These are phyloP conservation scores for Nycteola revayana DNA, from an alignment of 2,888 invertebrate genomes.

Conservation along the genomic window DNA sequence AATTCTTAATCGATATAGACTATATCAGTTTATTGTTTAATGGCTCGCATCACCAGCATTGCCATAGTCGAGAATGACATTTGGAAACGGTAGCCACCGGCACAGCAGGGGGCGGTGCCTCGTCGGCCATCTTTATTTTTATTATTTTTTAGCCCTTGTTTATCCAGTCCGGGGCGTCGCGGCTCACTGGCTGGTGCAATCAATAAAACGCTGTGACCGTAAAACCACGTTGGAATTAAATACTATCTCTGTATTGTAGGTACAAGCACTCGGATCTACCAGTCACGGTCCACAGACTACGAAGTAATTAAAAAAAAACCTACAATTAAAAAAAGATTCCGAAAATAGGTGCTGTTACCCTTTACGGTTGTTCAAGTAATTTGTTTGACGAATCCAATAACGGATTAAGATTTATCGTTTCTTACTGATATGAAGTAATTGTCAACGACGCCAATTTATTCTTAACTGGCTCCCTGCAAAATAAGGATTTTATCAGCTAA, in stretches of 20 bases:
- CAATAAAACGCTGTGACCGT: slow-evolving; percentile 75
- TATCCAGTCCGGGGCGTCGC: slow-evolving; percentile 70
- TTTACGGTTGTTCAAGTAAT: slow-evolving; percentile 15
- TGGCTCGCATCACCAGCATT: slow-evolving; percentile 19
- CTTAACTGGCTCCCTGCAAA: no score
- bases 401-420: background rate
- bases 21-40: slow-evolving; percentile 16
- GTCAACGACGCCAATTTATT: no score
- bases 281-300: slow-evolving; percentile 41
- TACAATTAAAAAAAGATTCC: slow-evolving; percentile 24
- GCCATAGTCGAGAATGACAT: slow-evolving; percentile 67
- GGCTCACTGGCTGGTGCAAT: slow-evolving; percentile 72
- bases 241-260: slow-evolving; percentile 48
- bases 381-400: slow-evolving; percentile 17
- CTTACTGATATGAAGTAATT: no score
- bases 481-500: no score
- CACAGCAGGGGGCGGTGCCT: slow-evolving; percentile 75
- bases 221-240: slow-evolving; percentile 72
- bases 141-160: slow-evolving; percentile 72
- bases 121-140: slow-evolving; percentile 72
- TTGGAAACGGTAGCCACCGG: slow-evolving; percentile 72
- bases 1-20: no score
- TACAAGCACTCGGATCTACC: slow-evolving; percentile 32
- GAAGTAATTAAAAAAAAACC: slow-evolving; percentile 52
- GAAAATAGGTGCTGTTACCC: slow-evolving; percentile 29